Percentiles rank a stretch among this genome's conserved stretches.
Evolutionary conservation across 1,140 invertebrate species (phyloP).

Genomic region (Arion vulgaris): DNA sequence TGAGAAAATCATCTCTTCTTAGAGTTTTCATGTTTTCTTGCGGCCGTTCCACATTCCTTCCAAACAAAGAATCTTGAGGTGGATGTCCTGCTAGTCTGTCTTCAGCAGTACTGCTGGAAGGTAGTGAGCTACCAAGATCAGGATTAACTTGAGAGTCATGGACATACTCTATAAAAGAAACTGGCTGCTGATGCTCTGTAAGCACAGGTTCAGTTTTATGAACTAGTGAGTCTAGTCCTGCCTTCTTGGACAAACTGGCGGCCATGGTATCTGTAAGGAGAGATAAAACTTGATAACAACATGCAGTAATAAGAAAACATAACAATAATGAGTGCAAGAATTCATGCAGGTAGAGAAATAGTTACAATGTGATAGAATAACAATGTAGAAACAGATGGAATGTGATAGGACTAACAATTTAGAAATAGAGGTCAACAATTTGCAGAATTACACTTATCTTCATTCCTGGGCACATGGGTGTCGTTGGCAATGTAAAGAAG

Average conservation of each 20-base stretch:
- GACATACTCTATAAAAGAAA: background rate
- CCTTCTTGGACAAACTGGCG: background rate
- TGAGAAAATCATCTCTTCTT: conserved; percentile 38
- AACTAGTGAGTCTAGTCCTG: background rate
- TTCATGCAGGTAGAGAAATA: too few species aligned
- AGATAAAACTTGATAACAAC: background rate
- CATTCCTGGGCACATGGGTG: too few species aligned
- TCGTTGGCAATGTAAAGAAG: too few species aligned
- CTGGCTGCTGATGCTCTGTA: background rate
- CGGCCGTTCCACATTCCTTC: background rate
- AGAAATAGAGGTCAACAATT: too few species aligned
- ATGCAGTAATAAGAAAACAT: too few species aligned
- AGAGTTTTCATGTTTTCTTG: background rate
- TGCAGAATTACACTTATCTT: too few species aligned
- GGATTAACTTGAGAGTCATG: background rate
- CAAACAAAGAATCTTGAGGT: background rate
- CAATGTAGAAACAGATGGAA: too few species aligned
- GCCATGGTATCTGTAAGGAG: background rate
- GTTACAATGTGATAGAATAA: too few species aligned
- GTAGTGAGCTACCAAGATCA: background rate
- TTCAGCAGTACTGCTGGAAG: background rate
- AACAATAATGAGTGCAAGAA: too few species aligned
- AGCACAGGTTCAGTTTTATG: background rate
- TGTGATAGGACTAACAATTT: too few species aligned
- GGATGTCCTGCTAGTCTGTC: background rate